Evolutionary conservation across 2,888 invertebrate genomes (phyloP), one percentile per base, ranked within the genome.

Genomic region (Ophioninae sp.): DNA sequence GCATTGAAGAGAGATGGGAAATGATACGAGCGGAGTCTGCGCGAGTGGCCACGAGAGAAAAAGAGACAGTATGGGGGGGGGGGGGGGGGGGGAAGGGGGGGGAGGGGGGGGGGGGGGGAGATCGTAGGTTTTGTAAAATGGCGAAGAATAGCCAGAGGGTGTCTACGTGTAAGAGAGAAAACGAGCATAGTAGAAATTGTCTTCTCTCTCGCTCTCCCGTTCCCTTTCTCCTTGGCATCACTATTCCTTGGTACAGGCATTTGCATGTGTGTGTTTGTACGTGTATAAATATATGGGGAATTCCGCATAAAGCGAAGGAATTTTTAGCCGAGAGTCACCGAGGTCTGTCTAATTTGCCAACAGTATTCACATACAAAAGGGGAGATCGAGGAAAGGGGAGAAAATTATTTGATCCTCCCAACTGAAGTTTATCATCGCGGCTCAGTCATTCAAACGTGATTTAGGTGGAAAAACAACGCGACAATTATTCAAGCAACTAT

Each of bases 31-130:
- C 65, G 71, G 41, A 72, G 68, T 58, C 76, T 75, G 63, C 76
- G 83, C 79, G 85, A 88, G 91, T 89, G 89, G 89, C 90, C 89
- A 90, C 90, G 89, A 90, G 91, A 91, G 91, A 91, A 91, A 90
- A 90, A 91, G 90, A 73, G 22, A 39, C 17, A 69, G 20, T 63
- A 76, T 6, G 64, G 17, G 51, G n/a, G 68, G 61, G 61, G 64
- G 71, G 39, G n/a, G 13, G 37, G 39, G 37, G 8, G 77, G 61
- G 30, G 88, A 89, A 89, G 13, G 20, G 6, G 51, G 39, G 58
- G 37, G 59, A 30, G 61, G 13, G 61, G 17, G 69, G n/a, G 44
- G 10, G 41, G 51, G 72, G 51, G 69, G 58, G 56, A 6, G 51
- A 39, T 41, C 69, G 74, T 67, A 81, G 80, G 80, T 83, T 83